Base-by-base conservation (phyloP, 2,113 vertebrate genomes). In the Calypte anna region DNA sequence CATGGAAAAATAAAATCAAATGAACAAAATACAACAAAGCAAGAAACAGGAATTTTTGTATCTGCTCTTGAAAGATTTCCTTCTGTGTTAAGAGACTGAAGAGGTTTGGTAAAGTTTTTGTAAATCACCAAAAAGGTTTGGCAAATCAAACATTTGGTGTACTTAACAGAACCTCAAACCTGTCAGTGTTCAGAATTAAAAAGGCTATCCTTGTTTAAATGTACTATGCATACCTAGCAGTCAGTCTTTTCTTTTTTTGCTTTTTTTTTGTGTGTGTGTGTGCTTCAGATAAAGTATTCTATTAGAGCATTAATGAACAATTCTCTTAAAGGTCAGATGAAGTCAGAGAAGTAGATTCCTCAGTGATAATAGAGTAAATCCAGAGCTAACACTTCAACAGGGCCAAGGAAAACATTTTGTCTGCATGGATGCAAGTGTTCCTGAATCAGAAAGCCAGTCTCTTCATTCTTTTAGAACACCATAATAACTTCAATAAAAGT, bases 241-340 rank as follows among this genome's bases (percentile, higher is more conserved):
- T 12, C 89, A 76, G 61, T 10, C 43, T 28, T 54, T 33, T 31
- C 24, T 43, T 20, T 55, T 40, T 22, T 40, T 40, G 14, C 6
- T 40, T 40, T 40, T 40, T 13, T 40, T 48, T 48, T 48, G n/a
- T 48, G 19, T 7, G 30, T 40, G 40, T 40, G 21, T 48, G 59
- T 27, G 64, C 79, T 80, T 66, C 73, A 66, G 67, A 40, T 67
- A 53, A 61, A 54, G 74, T 7, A 2, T 68, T 54, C 64, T 43
- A 16, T 68, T 75, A 88, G 80, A 88, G 80, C 64, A 57, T 70
- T 43, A 86, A 72, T 76, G 86, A 69, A 44, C 77, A 46, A 12
- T 13, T 87, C 44, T 62, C 40, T 82, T 88, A 92, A 83, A 92
- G 86, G 90, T 93, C 93, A 92, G 58, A 24, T 81, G 50, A 61